Base-by-base conservation (phyloP, 2,888 invertebrate genomes). In the Falcaria lacertinaria region DNA sequence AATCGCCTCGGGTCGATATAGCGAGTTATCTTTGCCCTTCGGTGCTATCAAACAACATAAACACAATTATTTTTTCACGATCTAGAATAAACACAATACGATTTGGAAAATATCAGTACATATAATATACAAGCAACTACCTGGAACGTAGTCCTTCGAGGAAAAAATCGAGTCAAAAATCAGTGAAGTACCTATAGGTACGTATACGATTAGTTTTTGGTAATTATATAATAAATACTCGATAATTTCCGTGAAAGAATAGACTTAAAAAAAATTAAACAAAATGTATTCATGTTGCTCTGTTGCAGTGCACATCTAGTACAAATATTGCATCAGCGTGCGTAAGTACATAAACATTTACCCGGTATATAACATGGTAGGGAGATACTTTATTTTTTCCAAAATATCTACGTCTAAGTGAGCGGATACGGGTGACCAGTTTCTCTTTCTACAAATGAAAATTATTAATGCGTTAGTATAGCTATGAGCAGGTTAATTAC, bases 401-500 rank as follows among this genome's bases (percentile, higher is more conserved):
- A 74, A 88, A 84, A 82, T 84, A 84, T 85, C 83, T 88, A 83
- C 84, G 85, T 68, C 81, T 88, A 86, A 87, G 65, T 64, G 88
- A 87, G 85, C 87, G 77, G 74, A 89, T 75, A 80, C 89, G 87
- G 64, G 74, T 80, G 69, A 74, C 64, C 70, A 89, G 60, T 69
- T 77, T 85, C 67, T 82, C 83, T 83, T 80, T 84, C 89, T 89
- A 89, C 75, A 86, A 89, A 83, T 62, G 63, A 67, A 77, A 77
- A 75, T 73, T 66, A 64, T 56, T 57, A 52, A 57, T 50, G 56
- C 53, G 72, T 80, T 76, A 80, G 79, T 79, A 56, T 7, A 14
- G 15, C 22, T 19, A 22, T 22, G 22, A 11, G 22, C 22, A 22
- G 22, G 15, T 50, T 50, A 41, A 43, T n/a, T 38, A 41, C 28